Percentiles rank a stretch among this genome's conserved stretches.
phyloP scores from a whole-genome alignment of 2,888 invertebrate species.

The Empis stercorea region DNA sequence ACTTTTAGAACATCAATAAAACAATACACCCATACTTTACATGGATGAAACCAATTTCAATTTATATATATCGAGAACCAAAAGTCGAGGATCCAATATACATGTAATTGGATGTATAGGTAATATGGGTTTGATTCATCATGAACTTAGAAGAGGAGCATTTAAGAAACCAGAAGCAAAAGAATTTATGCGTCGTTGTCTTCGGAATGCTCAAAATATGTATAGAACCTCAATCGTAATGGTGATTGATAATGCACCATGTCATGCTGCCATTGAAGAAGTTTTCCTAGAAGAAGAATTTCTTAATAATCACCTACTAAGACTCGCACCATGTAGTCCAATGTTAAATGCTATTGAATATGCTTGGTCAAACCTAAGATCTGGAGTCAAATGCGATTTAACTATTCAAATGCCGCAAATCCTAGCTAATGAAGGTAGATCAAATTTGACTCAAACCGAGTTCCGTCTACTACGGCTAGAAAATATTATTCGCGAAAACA shows the following conservation, averaged over 20 bases:
- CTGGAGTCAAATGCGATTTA: slow-evolving; percentile 1
- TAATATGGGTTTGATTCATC: not conserved
- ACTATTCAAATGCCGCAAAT: not conserved
- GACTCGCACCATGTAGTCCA: not conserved
- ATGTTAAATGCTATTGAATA: slow-evolving; percentile 2
- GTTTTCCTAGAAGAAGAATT: not conserved
- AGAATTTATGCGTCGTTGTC: not conserved
- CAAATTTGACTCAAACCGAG: not conserved
- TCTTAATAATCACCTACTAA: slow-evolving; percentile 1
- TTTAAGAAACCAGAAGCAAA: not conserved
- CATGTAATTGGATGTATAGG: not conserved
- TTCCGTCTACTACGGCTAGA: not conserved
- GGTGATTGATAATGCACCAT: slow-evolving; percentile 1
- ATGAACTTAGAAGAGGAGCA: not conserved
- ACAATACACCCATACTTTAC: no score
- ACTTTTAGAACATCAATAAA: no score
- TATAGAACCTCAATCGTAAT: slow-evolving; percentile 1
- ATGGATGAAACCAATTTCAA: no score
- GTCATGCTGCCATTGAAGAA: slow-evolving; percentile 2
- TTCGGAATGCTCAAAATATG: not conserved
- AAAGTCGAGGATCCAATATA: not conserved
- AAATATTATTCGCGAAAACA: not conserved
- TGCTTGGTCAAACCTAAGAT: slow-evolving; percentile 1
- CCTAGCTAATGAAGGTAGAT: not conserved
- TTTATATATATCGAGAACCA: no score